A percentile compares a stretch with the other conserved stretches of the same genome.
phyloP scores from a whole-genome alignment of 2,797 vertebrate species.

The Lepilemur ruficaudatus region DNA sequence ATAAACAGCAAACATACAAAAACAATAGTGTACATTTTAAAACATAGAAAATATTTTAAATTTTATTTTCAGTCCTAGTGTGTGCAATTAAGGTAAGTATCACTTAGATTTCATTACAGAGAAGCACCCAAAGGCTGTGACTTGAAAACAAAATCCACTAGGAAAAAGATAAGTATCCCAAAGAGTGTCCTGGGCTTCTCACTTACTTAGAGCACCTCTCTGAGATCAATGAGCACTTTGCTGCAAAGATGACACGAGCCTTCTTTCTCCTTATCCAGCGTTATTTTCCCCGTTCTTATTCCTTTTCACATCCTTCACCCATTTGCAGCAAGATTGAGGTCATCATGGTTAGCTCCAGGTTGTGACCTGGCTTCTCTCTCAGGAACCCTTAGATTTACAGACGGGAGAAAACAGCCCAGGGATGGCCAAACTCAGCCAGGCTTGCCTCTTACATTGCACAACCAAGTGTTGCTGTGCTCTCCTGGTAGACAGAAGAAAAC shows the following conservation, averaged over 20 bases:
- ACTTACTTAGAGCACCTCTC: neutral
- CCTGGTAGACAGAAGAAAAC: neutral
- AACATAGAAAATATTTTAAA: neutral
- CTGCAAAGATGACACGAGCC: neutral
- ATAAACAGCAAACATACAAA: neutral
- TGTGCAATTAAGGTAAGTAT: neutral
- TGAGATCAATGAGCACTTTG: neutral
- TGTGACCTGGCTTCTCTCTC: neutral
- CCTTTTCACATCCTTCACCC: neutral
- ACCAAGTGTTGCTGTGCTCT: neutral
- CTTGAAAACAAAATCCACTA: neutral
- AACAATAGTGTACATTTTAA: neutral
- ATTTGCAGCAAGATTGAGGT: neutral
- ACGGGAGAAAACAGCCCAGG: neutral
- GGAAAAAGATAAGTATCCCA: neutral
- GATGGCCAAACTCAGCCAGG: neutral
- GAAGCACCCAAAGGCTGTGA: neutral
- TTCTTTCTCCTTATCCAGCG: neutral
- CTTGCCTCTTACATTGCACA: neutral
- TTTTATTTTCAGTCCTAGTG: neutral
- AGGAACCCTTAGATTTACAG: neutral
- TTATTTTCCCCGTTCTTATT: neutral
- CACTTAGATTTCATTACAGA: neutral
- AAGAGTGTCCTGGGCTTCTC: neutral
- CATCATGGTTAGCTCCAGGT: neutral